These are phyloP conservation scores for Sphyrna mokarran DNA, from an alignment of 2,113 vertebrate species.

Conservation along the genomic window DNA sequence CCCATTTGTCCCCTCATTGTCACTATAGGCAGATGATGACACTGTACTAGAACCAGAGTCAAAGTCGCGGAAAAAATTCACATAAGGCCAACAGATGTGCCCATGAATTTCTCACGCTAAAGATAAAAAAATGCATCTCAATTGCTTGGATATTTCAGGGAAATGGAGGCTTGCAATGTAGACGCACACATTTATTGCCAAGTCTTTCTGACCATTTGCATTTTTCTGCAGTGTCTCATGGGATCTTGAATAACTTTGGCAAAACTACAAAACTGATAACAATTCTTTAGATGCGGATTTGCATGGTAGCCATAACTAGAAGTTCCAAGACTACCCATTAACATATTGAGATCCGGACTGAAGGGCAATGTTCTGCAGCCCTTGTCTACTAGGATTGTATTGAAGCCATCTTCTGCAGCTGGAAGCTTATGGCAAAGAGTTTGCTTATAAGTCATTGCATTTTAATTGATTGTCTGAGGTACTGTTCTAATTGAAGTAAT, in stretches of 20 bases:
- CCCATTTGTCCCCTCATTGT: neutral
- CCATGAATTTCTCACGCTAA: neutral
- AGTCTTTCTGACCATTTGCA: neutral
- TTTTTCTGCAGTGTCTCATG: neutral
- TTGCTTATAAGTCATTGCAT: neutral
- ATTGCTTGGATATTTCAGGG: neutral
- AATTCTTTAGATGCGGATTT: neutral
- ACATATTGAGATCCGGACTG: neutral
- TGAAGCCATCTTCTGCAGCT: neutral
- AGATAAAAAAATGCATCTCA: neutral
- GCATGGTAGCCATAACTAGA: neutral
- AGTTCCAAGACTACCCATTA: neutral
- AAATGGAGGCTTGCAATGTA: neutral
- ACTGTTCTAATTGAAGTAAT: neutral
- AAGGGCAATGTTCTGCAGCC: neutral
- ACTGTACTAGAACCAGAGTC: neutral
- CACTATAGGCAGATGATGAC: neutral
- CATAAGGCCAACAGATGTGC: slow-evolving; percentile 24
- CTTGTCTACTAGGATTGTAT: neutral
- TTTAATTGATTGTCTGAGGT: neutral
- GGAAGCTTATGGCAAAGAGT: neutral
- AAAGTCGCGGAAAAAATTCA: neutral
- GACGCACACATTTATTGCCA: neutral
- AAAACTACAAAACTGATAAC: neutral
- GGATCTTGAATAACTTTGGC: neutral